Conservation (phyloP, 2,113 vertebrate genomes). For the Onychostoma macrolepis region DNA sequence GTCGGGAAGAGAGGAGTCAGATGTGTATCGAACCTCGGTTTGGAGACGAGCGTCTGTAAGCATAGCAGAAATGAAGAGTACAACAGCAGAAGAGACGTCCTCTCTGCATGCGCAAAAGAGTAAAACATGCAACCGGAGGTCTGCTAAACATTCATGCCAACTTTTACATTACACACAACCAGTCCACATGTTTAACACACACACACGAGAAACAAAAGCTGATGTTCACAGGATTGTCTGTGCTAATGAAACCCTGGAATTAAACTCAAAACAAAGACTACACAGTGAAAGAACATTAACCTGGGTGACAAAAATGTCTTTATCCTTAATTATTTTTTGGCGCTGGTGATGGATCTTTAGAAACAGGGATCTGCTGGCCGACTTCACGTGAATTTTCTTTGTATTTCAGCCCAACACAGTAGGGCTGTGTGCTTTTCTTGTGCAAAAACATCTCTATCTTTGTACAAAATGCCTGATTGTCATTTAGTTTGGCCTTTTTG, state of each 20-base stretch:
- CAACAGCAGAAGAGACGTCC: slow-evolving; percentile 37
- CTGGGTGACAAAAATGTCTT: neutral
- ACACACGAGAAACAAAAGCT: neutral
- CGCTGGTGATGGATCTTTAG: slow-evolving; percentile 22
- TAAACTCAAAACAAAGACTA: neutral
- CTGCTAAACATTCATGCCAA: slow-evolving; percentile 42
- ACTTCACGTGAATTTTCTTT: neutral
- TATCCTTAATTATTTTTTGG: neutral
- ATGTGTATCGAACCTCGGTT: slow-evolving; percentile 23
- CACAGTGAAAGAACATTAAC: neutral
- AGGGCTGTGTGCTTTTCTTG: neutral
- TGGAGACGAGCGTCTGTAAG: slow-evolving; percentile 50
- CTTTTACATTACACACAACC: slow-evolving; percentile 28
- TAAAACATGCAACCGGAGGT: slow-evolving; percentile 68
- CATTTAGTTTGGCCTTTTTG: slow-evolving; percentile 8
- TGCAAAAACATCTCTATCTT: slow-evolving; percentile 10
- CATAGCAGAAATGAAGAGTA: slow-evolving; percentile 48
- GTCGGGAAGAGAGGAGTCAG: neutral
- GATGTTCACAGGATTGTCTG: slow-evolving; percentile 68
- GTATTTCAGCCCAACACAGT: neutral
- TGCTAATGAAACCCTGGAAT: slow-evolving; percentile 37
- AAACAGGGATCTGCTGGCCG: neutral
- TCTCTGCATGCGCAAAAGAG: slow-evolving; percentile 64
- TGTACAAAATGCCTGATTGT: neutral
- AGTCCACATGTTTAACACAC: slow-evolving; percentile 39